Conservation (phyloP, 1,140 invertebrate species). For the Magallana gigas region DNA sequence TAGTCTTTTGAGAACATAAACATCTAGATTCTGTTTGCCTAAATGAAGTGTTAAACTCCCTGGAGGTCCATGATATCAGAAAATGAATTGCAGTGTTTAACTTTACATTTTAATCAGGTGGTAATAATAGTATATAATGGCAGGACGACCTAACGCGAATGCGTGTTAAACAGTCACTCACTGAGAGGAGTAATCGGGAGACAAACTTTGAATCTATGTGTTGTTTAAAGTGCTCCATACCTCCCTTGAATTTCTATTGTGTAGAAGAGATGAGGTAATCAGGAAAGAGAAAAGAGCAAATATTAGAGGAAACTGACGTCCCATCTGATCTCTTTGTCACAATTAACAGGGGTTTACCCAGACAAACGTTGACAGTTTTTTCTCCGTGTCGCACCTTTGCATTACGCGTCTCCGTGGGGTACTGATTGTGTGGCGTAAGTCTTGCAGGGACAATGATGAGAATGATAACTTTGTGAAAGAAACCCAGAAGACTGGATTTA, state of each 20-base stretch:
- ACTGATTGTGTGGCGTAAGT: conserved; percentile 19
- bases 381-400: not conserved
- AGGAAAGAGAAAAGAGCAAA: conserved; percentile 9
- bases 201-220: conserved; percentile 2
- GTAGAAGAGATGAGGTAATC: not conserved
- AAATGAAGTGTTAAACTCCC: conserved; percentile 20
- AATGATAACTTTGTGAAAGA: conserved; percentile 22
- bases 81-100: not conserved
- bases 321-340: conserved; percentile 10
- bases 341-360: not conserved
- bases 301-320: conserved; percentile 28
- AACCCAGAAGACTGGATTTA: conserved; percentile 4
- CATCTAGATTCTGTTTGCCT: not conserved
- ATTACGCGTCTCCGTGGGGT: conserved; percentile 28
- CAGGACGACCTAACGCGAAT: conserved; percentile 11
- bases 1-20: not conserved
- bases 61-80: not conserved
- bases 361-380: not conserved
- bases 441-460: not conserved
- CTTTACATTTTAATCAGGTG: conserved; percentile 32
- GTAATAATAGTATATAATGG: conserved; percentile 22
- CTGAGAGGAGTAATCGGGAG: not conserved
- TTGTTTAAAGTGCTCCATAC: not conserved
- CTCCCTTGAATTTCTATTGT: conserved; percentile 3
- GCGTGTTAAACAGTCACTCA: not conserved